Evolutionary conservation across 2,797 vertebrate genomes (phyloP), one percentile per base, ranked within the genome.

Genomic region (Chiroxiphia lanceolata): DNA sequence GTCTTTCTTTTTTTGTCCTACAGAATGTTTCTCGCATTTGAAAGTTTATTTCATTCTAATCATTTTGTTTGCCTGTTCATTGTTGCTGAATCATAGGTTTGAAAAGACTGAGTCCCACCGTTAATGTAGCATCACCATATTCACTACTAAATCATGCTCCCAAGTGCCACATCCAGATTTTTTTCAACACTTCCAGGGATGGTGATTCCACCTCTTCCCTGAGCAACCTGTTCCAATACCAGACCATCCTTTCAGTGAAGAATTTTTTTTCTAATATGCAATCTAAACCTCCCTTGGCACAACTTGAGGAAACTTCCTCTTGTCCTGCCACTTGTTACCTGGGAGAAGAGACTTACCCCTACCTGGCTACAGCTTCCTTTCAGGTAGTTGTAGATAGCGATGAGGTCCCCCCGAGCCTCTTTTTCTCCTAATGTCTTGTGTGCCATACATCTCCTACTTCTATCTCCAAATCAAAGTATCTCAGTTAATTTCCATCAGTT

Each of bases 401-500:
- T 34, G 51, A 40, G 33, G 21, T 59, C 10, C 16, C 5, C 72
- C 13, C 17, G 26, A 72, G n/a, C 23, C 29, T 72, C 13, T 25
- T 90, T 65, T 59, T 60, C 51, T 40, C n/a, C 44, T 63, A 42
- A 61, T 79, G 80, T 87, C 50, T 44, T 69, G 3, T 71, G 36
- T 84, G 33, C 8, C 22, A 18, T 56, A 11, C 0, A 0, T 79
- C 16, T 78, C 44, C 22, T 44, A 42, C n/a, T 42, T 44, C 76
- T 67, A 16, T 38, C 26, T 77, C 26, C 57, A 64, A 70, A 67
- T 76, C 59, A 56, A 69, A 83, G n/a, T 38, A 40, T 53, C 83
- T 94, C 33, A 36, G n/a, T 60, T 80, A 25, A 64, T 94, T 87
- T 83, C 33, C 29, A 36, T 89, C 40, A 38, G 44, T 80, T 79